Percentiles rank a stretch among this genome's conserved stretches.
Evolutionary conservation across 2,888 invertebrate genomes (phyloP).

Genomic region (Cephus spinipes): DNA sequence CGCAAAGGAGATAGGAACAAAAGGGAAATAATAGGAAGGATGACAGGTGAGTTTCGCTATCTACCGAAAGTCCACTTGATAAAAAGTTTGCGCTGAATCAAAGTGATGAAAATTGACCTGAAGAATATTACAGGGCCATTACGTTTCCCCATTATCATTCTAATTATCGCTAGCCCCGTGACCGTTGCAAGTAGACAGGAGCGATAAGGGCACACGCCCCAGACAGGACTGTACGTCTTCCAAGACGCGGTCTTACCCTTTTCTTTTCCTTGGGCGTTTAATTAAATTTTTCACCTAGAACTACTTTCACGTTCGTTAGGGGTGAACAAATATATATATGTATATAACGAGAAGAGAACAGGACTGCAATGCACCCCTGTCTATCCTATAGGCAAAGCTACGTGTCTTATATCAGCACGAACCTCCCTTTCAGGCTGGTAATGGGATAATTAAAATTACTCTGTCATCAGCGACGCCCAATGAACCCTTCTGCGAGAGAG

Average conservation of each 20-base stretch:
- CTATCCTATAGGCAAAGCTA: not conserved
- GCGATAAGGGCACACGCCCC: not conserved
- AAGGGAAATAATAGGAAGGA: not conserved
- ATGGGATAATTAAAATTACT: constrained; percentile 48
- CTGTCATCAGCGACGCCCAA: constrained; percentile 21
- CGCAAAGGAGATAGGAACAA: not conserved
- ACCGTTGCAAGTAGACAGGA: not conserved
- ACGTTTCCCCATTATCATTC: constrained; percentile 19
- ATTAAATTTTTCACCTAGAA: constrained; percentile 43
- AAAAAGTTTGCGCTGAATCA: not conserved
- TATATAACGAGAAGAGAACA: not conserved
- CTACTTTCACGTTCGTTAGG: constrained; percentile 28
- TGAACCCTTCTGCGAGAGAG: not conserved
- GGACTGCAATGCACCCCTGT: not conserved
- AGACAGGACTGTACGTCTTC: constrained; percentile 29
- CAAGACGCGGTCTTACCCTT: constrained; percentile 29
- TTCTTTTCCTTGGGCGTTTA: constrained; percentile 38
- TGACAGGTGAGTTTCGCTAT: not conserved
- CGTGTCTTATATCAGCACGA: not conserved
- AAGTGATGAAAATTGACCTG: not conserved
- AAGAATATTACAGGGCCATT: not conserved
- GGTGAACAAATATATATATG: constrained; percentile 21
- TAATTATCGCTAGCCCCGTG: constrained; percentile 42
- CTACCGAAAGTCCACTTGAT: not conserved
- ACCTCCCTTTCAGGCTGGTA: constrained; percentile 17